A percentile compares a stretch with the other conserved stretches of the same genome.
These are phyloP conservation scores for Coracopsis vasa DNA, from an alignment of 2,113 vertebrate species.

Conservation along the genomic window DNA sequence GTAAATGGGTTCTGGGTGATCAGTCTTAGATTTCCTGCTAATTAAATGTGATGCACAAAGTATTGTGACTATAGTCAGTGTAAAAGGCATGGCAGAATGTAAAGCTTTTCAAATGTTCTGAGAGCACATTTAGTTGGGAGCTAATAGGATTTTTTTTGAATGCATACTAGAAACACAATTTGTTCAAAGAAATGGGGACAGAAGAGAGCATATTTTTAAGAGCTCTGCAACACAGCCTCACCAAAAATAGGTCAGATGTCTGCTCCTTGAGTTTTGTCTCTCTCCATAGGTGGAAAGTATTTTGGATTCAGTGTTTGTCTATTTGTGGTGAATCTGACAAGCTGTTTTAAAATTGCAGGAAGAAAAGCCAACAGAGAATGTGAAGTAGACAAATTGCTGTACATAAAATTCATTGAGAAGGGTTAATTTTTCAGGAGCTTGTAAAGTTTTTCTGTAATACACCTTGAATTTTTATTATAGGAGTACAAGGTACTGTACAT, in stretches of 20 bases:
- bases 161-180: neutral
- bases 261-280: neutral
- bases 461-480: neutral
- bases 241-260: slow-evolving; percentile 1
- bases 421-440: neutral
- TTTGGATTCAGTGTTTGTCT: neutral
- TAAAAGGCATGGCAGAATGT: neutral
- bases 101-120: neutral
- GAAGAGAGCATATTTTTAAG: neutral
- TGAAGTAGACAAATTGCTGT: neutral
- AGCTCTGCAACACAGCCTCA: neutral
- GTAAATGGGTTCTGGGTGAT: neutral
- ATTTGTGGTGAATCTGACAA: neutral
- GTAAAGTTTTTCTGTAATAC: neutral
- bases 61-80: neutral
- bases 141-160: neutral
- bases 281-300: neutral
- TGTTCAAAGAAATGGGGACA: neutral
- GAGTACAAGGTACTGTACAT: neutral
- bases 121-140: neutral
- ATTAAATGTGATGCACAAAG: neutral
- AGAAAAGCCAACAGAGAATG: neutral
- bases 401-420: neutral
- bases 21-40: neutral
- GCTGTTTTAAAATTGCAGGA: neutral